Evolutionary conservation across 2,888 invertebrate genomes (phyloP).

Genomic region (Epirrhoe alternata): DNA sequence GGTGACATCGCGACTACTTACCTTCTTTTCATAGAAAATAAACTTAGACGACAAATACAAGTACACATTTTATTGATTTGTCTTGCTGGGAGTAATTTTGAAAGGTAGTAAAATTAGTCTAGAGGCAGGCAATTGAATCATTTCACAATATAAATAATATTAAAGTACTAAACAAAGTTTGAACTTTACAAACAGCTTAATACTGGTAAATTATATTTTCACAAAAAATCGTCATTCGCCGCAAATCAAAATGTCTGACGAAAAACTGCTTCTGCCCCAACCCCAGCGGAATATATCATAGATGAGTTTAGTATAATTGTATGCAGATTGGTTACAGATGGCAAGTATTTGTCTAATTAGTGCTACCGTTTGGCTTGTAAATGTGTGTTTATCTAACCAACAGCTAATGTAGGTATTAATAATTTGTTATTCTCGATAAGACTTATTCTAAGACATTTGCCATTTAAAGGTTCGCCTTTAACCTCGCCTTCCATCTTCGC

Average conservation of each 20-base stretch:
- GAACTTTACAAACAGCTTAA: constrained; percentile 15
- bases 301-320: constrained; percentile 34
- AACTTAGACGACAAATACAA: constrained; percentile 5
- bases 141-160: background rate
- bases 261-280: constrained; percentile 44
- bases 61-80: background rate
- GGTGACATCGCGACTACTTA: constrained; percentile 47
- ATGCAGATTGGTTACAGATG: constrained; percentile 12
- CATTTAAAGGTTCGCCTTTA: too few species aligned
- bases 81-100: background rate
- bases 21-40: constrained; percentile 26
- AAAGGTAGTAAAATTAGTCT: background rate
- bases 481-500: too few species aligned
- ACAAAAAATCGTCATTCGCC: constrained; percentile 45
- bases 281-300: constrained; percentile 32
- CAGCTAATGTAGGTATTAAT: too few species aligned
- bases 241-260: constrained; percentile 51
- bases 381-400: background rate
- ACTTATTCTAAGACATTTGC: too few species aligned
- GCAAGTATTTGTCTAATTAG: background rate
- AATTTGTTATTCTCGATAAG: too few species aligned
- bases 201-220: constrained; percentile 27
- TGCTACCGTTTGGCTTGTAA: background rate
- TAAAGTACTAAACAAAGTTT: background rate
- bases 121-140: too few species aligned